Evolutionary conservation across 2,113 vertebrate species (phyloP), one percentile per base, ranked within the genome.

Genomic region (Periophthalmus modestus): DNA sequence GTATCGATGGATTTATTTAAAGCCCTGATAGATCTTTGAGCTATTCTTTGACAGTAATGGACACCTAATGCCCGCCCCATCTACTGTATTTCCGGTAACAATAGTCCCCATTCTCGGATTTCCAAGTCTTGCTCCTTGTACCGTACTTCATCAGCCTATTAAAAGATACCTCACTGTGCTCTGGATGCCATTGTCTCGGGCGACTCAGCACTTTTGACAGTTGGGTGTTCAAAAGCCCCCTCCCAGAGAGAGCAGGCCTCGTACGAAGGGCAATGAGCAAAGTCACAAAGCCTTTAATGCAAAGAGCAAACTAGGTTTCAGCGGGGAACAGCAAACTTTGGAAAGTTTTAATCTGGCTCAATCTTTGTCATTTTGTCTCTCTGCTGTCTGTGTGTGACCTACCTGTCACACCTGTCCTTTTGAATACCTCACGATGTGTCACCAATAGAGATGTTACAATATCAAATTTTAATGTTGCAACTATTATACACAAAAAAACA

Each of bases 1-100:
- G 18, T 87, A 91, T 91, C 80, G 85, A 91, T 83, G 66, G 65
- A 75, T 83, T 80, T 89, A 89, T 90, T 91, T 88, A 77, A 79
- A 85, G 91, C 77, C 43, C 68, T 5, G 43, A 82, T 62, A 70
- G 69, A 85, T 81, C 85, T 71, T 87, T 83, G 85, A 83, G 57
- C 71, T 34, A 77, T 78, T 78, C 21, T 34, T 69, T 71, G 68
- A 69, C 83, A 77, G 77, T 83, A 90, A 88, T 82, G 84, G 80
- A 88, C 75, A 77, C 69, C 65, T 68, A 78, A 81, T 59, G 57
- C 68, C 61, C 21, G 33, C 28, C 61, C 66, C 80, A 66, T 76
- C 39, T 66, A 58, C 23, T 67, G 70, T 81, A 68, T 68, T 84
- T 85, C 82, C 83, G 79, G 88, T 86, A 81, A 89, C 62, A 62